These are phyloP conservation scores for Tetrax tetrax DNA, from an alignment of 2,113 vertebrate species.

Conservation along the genomic window DNA sequence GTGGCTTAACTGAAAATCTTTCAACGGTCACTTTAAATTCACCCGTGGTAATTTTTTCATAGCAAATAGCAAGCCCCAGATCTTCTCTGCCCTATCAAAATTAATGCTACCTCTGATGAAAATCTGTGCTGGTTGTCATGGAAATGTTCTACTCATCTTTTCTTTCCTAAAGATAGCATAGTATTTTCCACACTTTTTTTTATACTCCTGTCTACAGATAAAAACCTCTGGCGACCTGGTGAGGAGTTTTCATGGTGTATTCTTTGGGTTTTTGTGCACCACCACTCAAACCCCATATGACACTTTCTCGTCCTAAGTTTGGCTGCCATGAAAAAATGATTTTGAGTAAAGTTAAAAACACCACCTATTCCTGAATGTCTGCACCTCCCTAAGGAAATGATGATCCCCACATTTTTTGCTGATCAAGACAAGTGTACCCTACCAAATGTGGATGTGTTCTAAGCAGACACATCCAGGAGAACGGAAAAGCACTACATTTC, in stretches of 20 bases:
- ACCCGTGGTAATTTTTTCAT: background rate
- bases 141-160: conserved; percentile 44
- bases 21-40: background rate
- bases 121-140: conserved; percentile 36
- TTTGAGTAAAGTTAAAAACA: background rate
- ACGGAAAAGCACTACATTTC: background rate
- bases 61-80: background rate
- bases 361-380: background rate
- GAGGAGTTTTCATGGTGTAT: background rate
- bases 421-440: background rate
- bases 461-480: background rate
- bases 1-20: background rate
- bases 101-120: background rate
- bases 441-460: background rate
- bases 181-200: background rate
- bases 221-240: background rate
- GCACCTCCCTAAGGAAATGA: background rate
- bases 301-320: background rate
- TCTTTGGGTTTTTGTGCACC: background rate
- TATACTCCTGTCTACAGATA: background rate
- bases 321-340: background rate
- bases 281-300: background rate
- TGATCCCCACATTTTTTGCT: background rate
- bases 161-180: conserved; percentile 20
- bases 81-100: background rate